Conservation (phyloP, 2,888 invertebrate species). For the Pristionchus maxplancki region DNA sequence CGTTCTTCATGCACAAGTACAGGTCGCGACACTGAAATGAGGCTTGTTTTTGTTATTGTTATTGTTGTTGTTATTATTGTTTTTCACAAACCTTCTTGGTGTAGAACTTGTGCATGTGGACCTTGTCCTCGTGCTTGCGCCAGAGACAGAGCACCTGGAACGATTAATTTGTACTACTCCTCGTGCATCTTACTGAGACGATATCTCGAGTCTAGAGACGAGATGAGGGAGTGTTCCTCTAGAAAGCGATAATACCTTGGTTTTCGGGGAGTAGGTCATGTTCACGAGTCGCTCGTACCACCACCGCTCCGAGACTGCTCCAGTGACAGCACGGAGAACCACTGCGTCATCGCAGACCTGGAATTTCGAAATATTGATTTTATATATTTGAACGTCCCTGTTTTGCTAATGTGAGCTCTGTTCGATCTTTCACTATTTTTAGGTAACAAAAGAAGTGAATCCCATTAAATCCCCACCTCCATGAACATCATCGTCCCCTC, state of each 20-base stretch:
- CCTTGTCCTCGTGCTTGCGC: constrained; percentile 89
- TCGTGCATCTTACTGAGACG: neutral
- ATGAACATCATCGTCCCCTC: constrained; percentile 85
- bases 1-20: constrained; percentile 98
- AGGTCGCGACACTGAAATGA: constrained; percentile 98
- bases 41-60: too few species aligned
- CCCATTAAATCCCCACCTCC: constrained; percentile 78
- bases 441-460: too few species aligned
- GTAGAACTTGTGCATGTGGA: constrained; percentile 97
- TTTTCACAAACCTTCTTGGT: constrained; percentile 92
- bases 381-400: too few species aligned
- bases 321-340: constrained; percentile 82
- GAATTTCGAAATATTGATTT: neutral
- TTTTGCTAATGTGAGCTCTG: too few species aligned
- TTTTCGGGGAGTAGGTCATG: constrained; percentile 99
- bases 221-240: neutral
- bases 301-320: constrained; percentile 85
- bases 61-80: too few species aligned
- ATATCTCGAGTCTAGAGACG: neutral
- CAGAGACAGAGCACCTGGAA: constrained; percentile 96
- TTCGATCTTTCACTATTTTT: neutral
- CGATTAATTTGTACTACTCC: neutral
- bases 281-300: constrained; percentile 99
- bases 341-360: constrained; percentile 92
- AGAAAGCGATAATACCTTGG: constrained; percentile 79